These are phyloP conservation scores for Bucorvus abyssinicus DNA, from an alignment of 2,797 vertebrate genomes.

Conservation along the genomic window DNA sequence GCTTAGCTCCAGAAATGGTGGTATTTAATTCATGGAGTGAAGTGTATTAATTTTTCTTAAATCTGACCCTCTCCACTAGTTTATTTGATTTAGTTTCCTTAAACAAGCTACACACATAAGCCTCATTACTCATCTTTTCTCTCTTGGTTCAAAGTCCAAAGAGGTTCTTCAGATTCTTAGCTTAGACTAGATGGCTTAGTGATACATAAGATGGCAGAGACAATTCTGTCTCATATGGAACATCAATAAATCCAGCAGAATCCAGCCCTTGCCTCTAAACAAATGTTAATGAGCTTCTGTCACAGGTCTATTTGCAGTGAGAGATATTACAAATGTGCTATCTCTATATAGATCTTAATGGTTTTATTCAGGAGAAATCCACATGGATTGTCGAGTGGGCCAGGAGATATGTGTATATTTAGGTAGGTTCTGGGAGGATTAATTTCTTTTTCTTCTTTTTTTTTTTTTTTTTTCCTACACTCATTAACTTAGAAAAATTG, in stretches of 20 bases:
- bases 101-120: not conserved
- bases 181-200: not conserved
- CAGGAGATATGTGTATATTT: not conserved
- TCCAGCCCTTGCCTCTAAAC: not conserved
- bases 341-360: not conserved
- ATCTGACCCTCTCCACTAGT: not conserved
- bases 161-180: not conserved
- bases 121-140: not conserved
- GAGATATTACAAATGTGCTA: not conserved
- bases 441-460: not conserved
- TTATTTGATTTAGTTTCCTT: not conserved
- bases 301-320: not conserved
- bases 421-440: not conserved
- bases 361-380: not conserved
- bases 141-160: not conserved
- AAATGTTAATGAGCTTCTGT: not conserved
- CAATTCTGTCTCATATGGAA: not conserved
- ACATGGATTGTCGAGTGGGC: not conserved
- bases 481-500: conserved; percentile 38
- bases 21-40: not conserved
- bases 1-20: not conserved
- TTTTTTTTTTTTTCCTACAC: not conserved
- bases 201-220: not conserved
- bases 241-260: not conserved
- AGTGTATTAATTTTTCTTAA: not conserved